These are phyloP conservation scores for Platysteira castanea DNA, from an alignment of 2,113 vertebrate genomes.

Conservation along the genomic window DNA sequence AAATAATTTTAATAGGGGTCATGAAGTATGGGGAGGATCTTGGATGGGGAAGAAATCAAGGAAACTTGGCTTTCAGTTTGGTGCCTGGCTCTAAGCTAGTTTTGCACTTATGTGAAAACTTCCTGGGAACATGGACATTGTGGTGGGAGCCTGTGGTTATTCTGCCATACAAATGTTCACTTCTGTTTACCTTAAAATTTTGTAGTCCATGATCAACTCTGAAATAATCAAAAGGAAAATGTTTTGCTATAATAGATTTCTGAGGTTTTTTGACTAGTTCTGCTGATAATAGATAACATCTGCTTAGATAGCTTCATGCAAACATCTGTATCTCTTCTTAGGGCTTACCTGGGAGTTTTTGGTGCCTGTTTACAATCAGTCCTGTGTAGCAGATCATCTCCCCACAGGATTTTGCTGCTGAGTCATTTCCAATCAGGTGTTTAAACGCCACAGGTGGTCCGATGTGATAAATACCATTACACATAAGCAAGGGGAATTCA, in stretches of 20 bases:
- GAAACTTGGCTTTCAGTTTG: neutral
- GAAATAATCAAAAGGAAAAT: neutral
- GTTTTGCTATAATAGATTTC: neutral
- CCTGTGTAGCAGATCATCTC: neutral
- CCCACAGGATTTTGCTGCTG: neutral
- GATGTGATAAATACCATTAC: neutral
- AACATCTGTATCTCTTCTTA: neutral
- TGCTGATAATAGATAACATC: neutral
- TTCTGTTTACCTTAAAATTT: neutral
- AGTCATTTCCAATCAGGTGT: neutral
- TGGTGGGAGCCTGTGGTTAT: neutral
- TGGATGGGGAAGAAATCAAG: neutral
- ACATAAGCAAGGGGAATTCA: neutral
- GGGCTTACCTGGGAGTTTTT: neutral
- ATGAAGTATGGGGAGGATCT: neutral
- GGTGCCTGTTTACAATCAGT: neutral
- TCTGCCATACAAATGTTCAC: neutral
- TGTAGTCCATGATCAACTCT: neutral
- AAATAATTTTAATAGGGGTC: neutral
- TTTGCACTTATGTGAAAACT: neutral
- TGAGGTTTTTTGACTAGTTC: neutral
- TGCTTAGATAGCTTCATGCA: neutral
- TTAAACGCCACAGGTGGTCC: neutral
- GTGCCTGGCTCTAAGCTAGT: neutral
- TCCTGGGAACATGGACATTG: neutral